Evolutionary conservation across 1,140 invertebrate species (phyloP).

Genomic region (Neodiprion virginianus): DNA sequence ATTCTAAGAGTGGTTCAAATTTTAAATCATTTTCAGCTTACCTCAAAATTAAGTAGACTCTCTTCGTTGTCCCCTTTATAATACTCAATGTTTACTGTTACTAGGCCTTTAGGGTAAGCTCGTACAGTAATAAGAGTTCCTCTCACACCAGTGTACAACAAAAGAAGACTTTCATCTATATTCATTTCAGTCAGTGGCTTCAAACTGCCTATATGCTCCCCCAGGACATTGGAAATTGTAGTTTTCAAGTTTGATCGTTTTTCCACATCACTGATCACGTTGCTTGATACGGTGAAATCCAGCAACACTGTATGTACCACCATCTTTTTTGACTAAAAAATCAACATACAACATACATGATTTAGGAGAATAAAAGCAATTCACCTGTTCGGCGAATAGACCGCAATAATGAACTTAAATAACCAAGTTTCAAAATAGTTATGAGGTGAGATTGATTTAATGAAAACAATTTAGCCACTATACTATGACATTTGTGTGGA

Average conservation of each 20-base stretch:
- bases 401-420: too few relatives aligned
- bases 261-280: slow-evolving; percentile 68
- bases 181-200: slow-evolving; percentile 68
- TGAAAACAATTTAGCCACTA: too few relatives aligned
- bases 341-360: too few relatives aligned
- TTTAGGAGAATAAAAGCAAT: too few relatives aligned
- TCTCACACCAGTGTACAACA: slow-evolving; percentile 72
- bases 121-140: slow-evolving; percentile 74
- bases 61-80: slow-evolving; percentile 76
- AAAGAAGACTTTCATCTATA: slow-evolving; percentile 71
- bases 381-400: too few relatives aligned
- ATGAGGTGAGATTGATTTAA: too few relatives aligned
- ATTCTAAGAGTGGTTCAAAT: too few relatives aligned
- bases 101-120: slow-evolving; percentile 74
- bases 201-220: slow-evolving; percentile 72
- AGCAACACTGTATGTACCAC: slow-evolving; percentile 82
- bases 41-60: slow-evolving; percentile 75
- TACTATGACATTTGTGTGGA: too few relatives aligned
- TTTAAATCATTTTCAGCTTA: slow-evolving; percentile 52
- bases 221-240: slow-evolving; percentile 71
- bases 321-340: slow-evolving; percentile 58
- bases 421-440: too few relatives aligned
- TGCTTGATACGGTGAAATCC: slow-evolving; percentile 79
- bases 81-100: slow-evolving; percentile 84
- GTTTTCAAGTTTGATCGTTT: slow-evolving; percentile 71